Conservation (phyloP, 2,888 invertebrate species). For the Ophonus ardosiacus region DNA sequence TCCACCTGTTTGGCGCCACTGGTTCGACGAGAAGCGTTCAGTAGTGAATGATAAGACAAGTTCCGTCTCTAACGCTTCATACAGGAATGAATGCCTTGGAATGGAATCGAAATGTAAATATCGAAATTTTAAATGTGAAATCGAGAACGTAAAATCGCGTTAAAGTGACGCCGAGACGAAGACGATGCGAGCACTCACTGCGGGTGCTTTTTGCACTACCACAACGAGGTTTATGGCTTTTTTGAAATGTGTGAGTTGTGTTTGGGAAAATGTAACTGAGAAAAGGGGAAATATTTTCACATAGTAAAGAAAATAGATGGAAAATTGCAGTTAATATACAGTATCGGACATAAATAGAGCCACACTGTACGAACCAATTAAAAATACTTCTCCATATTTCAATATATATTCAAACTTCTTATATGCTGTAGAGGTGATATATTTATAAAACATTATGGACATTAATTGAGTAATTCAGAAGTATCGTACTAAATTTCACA, state of each 20-base stretch:
- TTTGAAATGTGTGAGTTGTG: background rate
- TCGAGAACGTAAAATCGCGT: conserved; percentile 2
- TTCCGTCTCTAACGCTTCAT: conserved; percentile 24
- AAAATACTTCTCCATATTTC: too few relatives aligned
- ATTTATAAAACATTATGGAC: too few relatives aligned
- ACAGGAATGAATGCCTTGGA: conserved; percentile 35
- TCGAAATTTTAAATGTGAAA: conserved; percentile 43
- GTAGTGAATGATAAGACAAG: conserved; percentile 45
- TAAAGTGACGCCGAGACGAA: background rate
- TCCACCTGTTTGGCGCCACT: conserved; percentile 14
- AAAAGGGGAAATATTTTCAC: too few relatives aligned
- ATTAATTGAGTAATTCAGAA: too few relatives aligned
- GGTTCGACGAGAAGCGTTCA: conserved; percentile 10
- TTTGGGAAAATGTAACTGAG: background rate
- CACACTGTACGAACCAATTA: too few relatives aligned
- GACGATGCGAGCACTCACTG: background rate
- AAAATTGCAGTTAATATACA: background rate
- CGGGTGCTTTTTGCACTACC: background rate
- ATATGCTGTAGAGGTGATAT: too few relatives aligned
- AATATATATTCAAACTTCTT: too few relatives aligned
- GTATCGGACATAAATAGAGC: too few relatives aligned
- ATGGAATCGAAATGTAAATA: conserved; percentile 51
- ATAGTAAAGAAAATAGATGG: too few relatives aligned
- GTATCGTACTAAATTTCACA: too few relatives aligned
- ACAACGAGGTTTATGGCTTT: background rate